A percentile compares a stretch with the other conserved stretches of the same genome.
phyloP scores from a whole-genome alignment of 2,797 vertebrate genomes.

The Champsocephalus gunnari region DNA sequence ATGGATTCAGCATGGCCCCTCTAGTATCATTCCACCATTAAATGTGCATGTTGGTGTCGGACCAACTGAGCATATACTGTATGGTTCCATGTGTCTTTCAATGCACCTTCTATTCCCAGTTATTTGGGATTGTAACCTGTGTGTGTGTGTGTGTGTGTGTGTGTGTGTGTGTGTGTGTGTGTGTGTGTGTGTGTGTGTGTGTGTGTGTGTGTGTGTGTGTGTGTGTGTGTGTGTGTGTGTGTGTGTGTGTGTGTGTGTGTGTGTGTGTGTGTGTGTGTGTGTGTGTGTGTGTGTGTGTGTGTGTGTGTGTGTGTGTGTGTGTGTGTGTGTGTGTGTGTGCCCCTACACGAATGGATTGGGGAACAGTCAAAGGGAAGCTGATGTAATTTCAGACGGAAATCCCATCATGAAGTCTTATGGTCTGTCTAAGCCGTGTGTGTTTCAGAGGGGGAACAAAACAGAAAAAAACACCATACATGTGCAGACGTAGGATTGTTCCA shows the following conservation, averaged over 20 bases:
- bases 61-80: neutral
- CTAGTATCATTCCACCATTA: neutral
- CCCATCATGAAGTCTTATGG: slow-evolving; percentile 59
- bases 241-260: slow-evolving; percentile 10
- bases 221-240: neutral
- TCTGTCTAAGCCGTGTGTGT: slow-evolving; percentile 43
- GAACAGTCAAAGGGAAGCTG: slow-evolving; percentile 54
- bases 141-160: neutral
- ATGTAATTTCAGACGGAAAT: slow-evolving; percentile 66
- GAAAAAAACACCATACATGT: neutral
- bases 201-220: too few relatives aligned
- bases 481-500: neutral
- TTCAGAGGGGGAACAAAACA: neutral
- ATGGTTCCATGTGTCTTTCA: neutral
- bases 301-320: neutral
- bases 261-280: neutral
- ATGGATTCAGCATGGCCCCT: neutral
- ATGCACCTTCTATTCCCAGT: slow-evolving; percentile 11
- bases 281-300: slow-evolving; percentile 6
- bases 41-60: neutral
- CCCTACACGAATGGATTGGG: neutral
- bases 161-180: slow-evolving; percentile 18
- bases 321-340: slow-evolving; percentile 5
- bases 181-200: slow-evolving; percentile 5
- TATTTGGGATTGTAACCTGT: slow-evolving; percentile 37